Evolutionary conservation across 2,113 vertebrate species (phyloP).

Genomic region (Cochlearius cochlearius): DNA sequence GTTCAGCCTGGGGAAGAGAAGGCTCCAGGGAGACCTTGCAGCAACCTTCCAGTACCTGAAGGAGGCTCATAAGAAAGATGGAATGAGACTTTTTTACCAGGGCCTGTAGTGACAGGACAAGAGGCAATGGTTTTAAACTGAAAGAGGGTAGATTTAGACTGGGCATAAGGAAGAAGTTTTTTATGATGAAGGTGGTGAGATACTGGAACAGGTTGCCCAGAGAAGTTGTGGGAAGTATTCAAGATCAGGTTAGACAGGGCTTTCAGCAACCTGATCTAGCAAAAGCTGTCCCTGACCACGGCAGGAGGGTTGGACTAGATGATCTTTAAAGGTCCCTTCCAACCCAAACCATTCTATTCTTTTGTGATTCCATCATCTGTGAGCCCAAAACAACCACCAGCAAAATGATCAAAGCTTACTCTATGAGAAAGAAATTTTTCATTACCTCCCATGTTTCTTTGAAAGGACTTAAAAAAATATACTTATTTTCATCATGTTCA

Average conservation of each 20-base stretch:
- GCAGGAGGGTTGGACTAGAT: background rate
- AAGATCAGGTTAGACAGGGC: background rate
- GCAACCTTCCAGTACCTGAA: background rate
- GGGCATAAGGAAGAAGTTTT: background rate
- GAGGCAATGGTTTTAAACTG: background rate
- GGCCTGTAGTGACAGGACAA: background rate
- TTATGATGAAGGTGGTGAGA: background rate
- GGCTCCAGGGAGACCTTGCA: fast-evolving
- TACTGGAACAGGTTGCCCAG: background rate
- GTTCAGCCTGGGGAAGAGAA: background rate
- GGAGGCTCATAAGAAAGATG: background rate
- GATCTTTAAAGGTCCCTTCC: background rate
- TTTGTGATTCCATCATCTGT: background rate
- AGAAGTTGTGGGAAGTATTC: background rate
- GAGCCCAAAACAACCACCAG: background rate
- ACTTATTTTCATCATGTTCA: background rate
- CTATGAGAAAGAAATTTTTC: background rate
- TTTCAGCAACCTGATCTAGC: background rate
- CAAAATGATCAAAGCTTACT: background rate
- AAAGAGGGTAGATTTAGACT: background rate
- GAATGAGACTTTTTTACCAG: background rate
- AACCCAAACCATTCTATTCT: background rate
- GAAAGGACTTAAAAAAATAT: background rate
- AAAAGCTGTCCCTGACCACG: background rate
- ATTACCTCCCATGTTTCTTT: background rate